Conservation (phyloP, 2,797 vertebrate species). For the Bradypodion pumilum region DNA sequence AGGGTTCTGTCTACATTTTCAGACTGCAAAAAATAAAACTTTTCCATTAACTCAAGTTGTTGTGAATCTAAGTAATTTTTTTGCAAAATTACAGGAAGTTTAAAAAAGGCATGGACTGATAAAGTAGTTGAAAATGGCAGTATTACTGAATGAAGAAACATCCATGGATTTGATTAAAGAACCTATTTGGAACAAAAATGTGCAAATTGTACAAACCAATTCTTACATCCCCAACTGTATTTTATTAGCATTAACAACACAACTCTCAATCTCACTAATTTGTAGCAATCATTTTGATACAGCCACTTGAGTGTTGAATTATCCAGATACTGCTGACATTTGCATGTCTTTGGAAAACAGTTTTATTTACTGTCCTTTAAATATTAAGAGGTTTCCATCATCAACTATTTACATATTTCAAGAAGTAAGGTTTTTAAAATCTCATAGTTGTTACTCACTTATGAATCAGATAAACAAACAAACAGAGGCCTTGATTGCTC, state of each 20-base stretch:
- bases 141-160: not conserved
- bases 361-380: constrained; percentile 49
- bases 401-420: constrained; percentile 44
- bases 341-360: constrained; percentile 57
- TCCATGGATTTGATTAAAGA: constrained; percentile 8
- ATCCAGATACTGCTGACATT: constrained; percentile 63
- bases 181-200: constrained; percentile 33
- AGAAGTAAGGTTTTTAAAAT: not conserved
- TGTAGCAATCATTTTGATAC: constrained; percentile 60
- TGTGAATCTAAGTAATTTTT: too few species aligned
- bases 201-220: constrained; percentile 39
- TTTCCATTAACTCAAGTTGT: too few species aligned
- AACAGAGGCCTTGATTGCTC: not conserved
- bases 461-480: constrained; percentile 39
- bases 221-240: constrained; percentile 26
- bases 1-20: too few species aligned
- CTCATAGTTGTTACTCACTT: constrained; percentile 23
- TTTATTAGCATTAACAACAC: constrained; percentile 64
- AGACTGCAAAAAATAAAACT: too few species aligned
- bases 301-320: constrained; percentile 58
- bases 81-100: not conserved
- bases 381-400: constrained; percentile 26
- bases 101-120: not conserved
- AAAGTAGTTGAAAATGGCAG: not conserved
- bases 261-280: constrained; percentile 64